phyloP scores from a whole-genome alignment of 2,888 invertebrate species.

The Helobdella robusta region DNA sequence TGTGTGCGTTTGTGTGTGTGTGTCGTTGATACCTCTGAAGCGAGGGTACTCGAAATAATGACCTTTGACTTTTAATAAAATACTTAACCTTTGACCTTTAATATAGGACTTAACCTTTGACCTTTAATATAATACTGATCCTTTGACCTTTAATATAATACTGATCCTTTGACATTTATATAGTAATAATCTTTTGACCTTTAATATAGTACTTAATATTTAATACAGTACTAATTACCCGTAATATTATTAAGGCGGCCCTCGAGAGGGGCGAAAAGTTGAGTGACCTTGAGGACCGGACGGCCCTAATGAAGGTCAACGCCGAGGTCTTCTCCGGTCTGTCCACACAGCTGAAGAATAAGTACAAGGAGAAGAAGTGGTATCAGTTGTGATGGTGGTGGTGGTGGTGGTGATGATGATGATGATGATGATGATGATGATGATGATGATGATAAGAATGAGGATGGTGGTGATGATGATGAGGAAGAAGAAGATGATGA shows the following conservation, averaged over 20 bases:
- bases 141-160: too few species aligned
- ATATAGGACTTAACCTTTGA: too few species aligned
- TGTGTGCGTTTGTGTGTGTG: too few species aligned
- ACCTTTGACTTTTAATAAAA: too few species aligned
- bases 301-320: not conserved
- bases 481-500: not conserved
- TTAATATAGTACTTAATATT: too few species aligned
- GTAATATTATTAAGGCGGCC: conserved; percentile 17
- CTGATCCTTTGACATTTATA: too few species aligned
- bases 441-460: not conserved
- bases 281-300: conserved; percentile 15
- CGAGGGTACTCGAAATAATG: too few species aligned
- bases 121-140: too few species aligned
- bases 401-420: conserved; percentile 3
- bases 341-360: conserved; percentile 13
- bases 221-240: too few species aligned
- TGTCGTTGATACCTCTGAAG: too few species aligned
- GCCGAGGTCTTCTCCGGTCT: not conserved
- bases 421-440: not conserved
- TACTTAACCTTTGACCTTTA: too few species aligned
- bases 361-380: conserved; percentile 18
- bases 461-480: not conserved
- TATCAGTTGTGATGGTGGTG: conserved; percentile 10
- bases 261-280: conserved; percentile 22
- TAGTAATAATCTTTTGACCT: too few species aligned